Base-by-base conservation (phyloP, 2,888 invertebrate genomes). In the Hoplodrina ambigua region DNA sequence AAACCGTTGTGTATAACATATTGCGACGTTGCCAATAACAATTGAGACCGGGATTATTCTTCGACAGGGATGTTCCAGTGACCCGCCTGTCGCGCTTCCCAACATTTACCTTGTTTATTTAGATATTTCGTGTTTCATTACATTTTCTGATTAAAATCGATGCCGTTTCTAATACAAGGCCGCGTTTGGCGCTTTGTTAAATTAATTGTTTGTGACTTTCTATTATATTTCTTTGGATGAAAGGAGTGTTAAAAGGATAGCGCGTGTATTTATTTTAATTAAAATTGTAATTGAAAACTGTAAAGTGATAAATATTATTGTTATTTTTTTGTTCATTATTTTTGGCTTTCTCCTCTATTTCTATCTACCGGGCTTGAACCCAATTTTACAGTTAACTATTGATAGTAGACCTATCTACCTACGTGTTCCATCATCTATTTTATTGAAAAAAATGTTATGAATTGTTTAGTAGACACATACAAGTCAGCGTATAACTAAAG, bases 41-140 rank as follows among this genome's bases (percentile, higher is more conserved):
- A 86, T 87, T 84, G 85, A 86, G 83, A 73, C 82, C 82, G 81
- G 89, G 89, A 90, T 90, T 89, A 90, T 85, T 75, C 81, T 72
- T 79, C 84, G 83, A 86, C 84, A 77, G 74, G 79, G 69, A 82
- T 83, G 78, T 81, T 80, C 76, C 70, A 69, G 74, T 81, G 84
- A 85, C 77, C 86, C 83, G 76, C 68, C 78, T 86, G 87, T 87
- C 86, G 86, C 76, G 72, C 73, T 69, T 20, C 49, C 75, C 44
- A 66, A 68, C 50, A 19, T 78, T 63, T 83, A 76, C 75, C 69
- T 75, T 78, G 70, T 76, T 84, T 78, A 75, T 80, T 71, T 78
- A 70, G 64, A 84, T 80, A 80, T 85, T 81, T 71, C 62, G 74
- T 78, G 59, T 84, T 85, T 78, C 77, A 86, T 86, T 82, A 79